Percentiles rank a stretch among this genome's conserved stretches.
phyloP scores from a whole-genome alignment of 1,140 invertebrate species.

The Brachionus paranguensis region DNA sequence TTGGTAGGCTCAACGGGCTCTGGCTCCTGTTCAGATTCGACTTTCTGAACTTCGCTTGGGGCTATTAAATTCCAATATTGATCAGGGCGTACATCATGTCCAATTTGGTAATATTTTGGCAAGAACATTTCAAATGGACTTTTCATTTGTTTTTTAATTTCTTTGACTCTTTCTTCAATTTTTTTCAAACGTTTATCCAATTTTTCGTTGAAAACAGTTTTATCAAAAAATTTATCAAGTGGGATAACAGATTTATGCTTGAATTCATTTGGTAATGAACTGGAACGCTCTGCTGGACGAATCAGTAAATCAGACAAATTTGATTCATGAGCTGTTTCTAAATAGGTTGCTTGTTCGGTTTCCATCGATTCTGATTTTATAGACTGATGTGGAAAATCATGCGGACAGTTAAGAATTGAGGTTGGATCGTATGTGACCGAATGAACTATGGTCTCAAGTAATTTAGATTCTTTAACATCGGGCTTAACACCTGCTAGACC shows the following conservation, averaged over 20 bases:
- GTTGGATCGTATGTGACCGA: conserved; percentile 24
- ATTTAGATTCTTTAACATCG: background rate
- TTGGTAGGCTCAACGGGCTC: background rate
- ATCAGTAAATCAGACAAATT: background rate
- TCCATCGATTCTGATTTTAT: background rate
- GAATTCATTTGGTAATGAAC: background rate
- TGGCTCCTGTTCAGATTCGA: background rate
- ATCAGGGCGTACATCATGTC: background rate
- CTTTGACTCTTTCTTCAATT: conserved; percentile 4
- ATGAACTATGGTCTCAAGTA: background rate
- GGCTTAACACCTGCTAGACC: background rate
- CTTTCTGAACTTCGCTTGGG: background rate
- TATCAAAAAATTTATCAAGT: background rate
- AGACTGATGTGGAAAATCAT: conserved; percentile 13
- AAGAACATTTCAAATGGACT: conserved; percentile 24
- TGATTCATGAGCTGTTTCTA: background rate
- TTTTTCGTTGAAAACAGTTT: background rate
- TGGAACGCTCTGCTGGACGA: background rate
- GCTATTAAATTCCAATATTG: background rate
- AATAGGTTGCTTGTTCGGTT: background rate
- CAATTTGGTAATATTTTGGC: conserved; percentile 16
- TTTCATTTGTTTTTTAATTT: conserved; percentile 7
- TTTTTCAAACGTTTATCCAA: background rate
- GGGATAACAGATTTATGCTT: background rate
- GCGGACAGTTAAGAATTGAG: conserved; percentile 29